Evolutionary conservation across 2,113 vertebrate species (phyloP).

Genomic region (Gobius niger): DNA sequence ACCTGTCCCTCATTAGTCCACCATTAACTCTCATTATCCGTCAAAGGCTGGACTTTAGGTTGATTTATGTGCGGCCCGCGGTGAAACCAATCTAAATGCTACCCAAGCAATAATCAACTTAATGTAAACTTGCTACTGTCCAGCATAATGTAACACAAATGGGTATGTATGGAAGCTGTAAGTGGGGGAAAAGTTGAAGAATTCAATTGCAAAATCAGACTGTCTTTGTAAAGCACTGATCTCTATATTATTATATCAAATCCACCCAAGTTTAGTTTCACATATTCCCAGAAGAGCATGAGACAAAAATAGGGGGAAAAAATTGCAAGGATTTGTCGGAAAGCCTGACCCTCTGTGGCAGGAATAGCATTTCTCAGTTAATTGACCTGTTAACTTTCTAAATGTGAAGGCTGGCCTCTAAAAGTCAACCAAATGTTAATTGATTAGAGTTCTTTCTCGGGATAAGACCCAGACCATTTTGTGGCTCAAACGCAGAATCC

Average conservation of each 20-base stretch:
- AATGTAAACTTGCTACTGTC: constrained; percentile 46
- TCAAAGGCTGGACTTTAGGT: constrained; percentile 42
- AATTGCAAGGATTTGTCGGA: background rate
- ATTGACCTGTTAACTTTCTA: constrained; percentile 7
- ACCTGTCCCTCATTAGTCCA: constrained; percentile 66
- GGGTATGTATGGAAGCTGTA: constrained; percentile 33
- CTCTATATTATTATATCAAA: too few species aligned
- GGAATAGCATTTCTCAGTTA: constrained; percentile 6
- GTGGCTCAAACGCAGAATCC: background rate
- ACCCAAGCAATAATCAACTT: constrained; percentile 68
- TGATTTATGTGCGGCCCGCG: constrained; percentile 59
- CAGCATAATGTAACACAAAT: constrained; percentile 38
- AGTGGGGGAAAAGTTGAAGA: too few species aligned
- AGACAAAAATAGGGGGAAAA: too few species aligned
- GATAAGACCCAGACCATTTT: background rate
- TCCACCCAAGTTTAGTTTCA: too few species aligned
- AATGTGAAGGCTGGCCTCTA: background rate
- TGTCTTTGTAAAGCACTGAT: too few species aligned
- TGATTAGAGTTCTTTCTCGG: background rate
- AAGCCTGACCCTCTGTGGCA: background rate
- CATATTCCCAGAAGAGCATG: too few species aligned
- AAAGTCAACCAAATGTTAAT: constrained; percentile 1
- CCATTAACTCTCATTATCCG: constrained; percentile 66
- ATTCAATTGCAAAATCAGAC: too few species aligned
- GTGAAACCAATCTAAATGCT: constrained; percentile 62